Evolutionary conservation across 1,140 invertebrate genomes (phyloP), one percentile per base, ranked within the genome.

Genomic region (Elysia chlorotica): DNA sequence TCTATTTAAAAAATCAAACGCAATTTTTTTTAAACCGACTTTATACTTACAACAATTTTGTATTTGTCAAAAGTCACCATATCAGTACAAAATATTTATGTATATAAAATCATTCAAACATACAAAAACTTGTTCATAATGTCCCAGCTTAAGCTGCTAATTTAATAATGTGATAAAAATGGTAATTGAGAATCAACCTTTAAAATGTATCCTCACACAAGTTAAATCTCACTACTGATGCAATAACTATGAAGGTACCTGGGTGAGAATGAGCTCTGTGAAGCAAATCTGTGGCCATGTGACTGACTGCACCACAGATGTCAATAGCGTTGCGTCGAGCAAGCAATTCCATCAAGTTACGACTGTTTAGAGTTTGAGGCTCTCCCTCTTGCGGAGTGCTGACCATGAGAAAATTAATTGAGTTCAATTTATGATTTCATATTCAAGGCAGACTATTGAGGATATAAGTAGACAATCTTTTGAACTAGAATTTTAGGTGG

Each of bases 281-380:
- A 62, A 95, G 88, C 33, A 95, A 88, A 79, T 93, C 92, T 0
- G 92, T 91, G n/a, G 91, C 90, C 23, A 92, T 91, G 74, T 91
- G 90, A 48, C 93, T 90, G 54, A 95, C 92, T 17, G 93, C 91
- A 2, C 90, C 89, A 33, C 92, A 91, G 83, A 95, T 91, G 2
- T 90, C 88, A 65, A 94, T 87, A 36, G 92, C 92, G 78, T 92
- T 92, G 82, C 72, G 6, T 67, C 93, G 87, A 2, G 93, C 92
- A 84, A 93, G 92, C 33, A 91, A 87, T 86, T 94, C 93, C 17
- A 91, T 90, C 79, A 92, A 89, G 30, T 91, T 91, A 82, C 91
- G 91, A 35, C 89, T 91, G 53, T 90, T 90, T 77, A 91, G 90
- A 31, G 79, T 78, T 65, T 91, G 90, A 48, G 88, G 90, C 74